Evolutionary conservation across 2,888 invertebrate species (phyloP).

Genomic region (Sisyra nigra): DNA sequence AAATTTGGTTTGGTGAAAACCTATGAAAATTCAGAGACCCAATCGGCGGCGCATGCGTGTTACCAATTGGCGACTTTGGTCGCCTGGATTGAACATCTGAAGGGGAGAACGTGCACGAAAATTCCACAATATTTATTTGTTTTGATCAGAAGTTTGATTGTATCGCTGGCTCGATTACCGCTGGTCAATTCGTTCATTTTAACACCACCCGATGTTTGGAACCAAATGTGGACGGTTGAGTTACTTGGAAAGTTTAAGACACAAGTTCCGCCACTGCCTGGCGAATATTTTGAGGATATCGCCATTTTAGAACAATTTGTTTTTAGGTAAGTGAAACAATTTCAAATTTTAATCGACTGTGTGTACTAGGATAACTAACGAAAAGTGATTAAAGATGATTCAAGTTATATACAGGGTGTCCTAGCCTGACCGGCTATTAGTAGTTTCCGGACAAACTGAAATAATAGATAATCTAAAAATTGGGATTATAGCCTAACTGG

Average conservation of each 20-base stretch:
- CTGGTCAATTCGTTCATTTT: constrained; percentile 46
- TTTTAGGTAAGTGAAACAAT: constrained; percentile 53
- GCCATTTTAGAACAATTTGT: constrained; percentile 78
- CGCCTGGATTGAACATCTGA: constrained; percentile 30
- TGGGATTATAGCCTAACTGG: no score
- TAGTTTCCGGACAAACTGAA: no score
- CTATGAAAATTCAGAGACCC: constrained; percentile 21
- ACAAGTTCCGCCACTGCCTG: constrained; percentile 39
- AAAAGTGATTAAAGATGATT: no score
- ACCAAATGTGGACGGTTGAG: constrained; percentile 36
- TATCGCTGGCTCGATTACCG: constrained; percentile 39
- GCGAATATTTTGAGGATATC: constrained; percentile 60
- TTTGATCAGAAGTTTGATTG: constrained; percentile 29
- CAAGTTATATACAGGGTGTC: no score
- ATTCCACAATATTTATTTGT: constrained; percentile 29
- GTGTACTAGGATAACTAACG: no score
- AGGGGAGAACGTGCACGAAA: constrained; percentile 15
- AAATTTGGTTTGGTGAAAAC: constrained; percentile 22
- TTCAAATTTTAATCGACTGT: no score
- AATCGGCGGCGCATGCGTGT: constrained; percentile 27
- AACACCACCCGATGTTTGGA: constrained; percentile 49
- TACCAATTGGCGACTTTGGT: constrained; percentile 30
- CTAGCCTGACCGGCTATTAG: no score
- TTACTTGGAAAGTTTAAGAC: constrained; percentile 31
- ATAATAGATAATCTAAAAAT: no score